phyloP scores from a whole-genome alignment of 2,888 invertebrate species.

The Cetonia aurata region DNA sequence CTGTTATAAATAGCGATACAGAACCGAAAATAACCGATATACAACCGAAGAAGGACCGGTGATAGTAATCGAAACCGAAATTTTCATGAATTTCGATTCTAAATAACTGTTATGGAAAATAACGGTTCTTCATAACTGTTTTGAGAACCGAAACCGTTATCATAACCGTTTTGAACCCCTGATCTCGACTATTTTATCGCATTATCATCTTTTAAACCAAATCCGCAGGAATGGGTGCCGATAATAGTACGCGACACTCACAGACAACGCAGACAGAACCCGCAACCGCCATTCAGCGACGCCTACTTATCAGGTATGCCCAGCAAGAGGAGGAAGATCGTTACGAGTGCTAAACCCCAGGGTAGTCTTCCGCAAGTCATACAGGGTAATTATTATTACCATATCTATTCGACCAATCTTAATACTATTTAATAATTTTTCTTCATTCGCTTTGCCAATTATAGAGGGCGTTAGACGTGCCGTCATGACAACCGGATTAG shows the following conservation, averaged over 20 bases:
- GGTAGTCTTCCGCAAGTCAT: constrained; percentile 65
- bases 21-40: too few relatives aligned
- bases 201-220: not conserved
- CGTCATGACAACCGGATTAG: constrained; percentile 68
- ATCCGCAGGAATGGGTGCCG: constrained; percentile 84
- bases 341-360: constrained; percentile 65
- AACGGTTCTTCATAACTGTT: too few relatives aligned
- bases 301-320: constrained; percentile 93
- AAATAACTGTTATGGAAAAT: too few relatives aligned
- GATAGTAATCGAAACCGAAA: too few relatives aligned
- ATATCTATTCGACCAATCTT: not conserved
- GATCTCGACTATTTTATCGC: not conserved
- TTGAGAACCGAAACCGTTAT: too few relatives aligned
- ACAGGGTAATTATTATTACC: constrained; percentile 57
- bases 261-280: constrained; percentile 74
- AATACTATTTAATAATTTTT: constrained; percentile 49
- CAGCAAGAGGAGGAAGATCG: constrained; percentile 85
- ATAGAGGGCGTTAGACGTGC: constrained; percentile 66
- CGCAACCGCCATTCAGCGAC: constrained; percentile 82
- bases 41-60: too few relatives aligned
- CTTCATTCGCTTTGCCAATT: constrained; percentile 35
- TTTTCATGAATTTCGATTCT: too few relatives aligned
- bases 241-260: constrained; percentile 86
- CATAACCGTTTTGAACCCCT: too few relatives aligned
- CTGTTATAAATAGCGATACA: too few relatives aligned